A percentile compares a stretch with the other conserved stretches of the same genome.
Conservation (phyloP, 1,140 invertebrate species). For the Telenomus remus region DNA sequence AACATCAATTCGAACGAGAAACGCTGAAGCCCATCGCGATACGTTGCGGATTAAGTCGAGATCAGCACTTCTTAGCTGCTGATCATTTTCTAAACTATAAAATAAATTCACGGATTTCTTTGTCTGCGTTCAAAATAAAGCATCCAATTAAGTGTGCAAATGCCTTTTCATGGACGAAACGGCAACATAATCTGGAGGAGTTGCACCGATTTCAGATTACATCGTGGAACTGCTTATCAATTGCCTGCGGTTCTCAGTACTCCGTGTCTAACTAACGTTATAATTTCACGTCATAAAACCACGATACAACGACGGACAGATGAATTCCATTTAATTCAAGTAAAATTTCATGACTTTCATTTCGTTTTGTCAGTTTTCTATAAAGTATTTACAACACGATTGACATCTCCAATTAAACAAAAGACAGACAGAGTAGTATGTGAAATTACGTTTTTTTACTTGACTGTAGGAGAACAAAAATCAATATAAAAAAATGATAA, state of each 20-base stretch:
- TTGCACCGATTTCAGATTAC: slow-evolving; percentile 21
- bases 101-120: not conserved
- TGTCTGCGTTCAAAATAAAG: not conserved
- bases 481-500: too few species aligned
- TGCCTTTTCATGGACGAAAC: slow-evolving; percentile 16
- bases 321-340: too few species aligned
- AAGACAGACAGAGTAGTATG: too few species aligned
- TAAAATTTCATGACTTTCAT: too few species aligned
- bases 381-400: too few species aligned
- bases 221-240: slow-evolving; percentile 37
- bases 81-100: too few species aligned
- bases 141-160: slow-evolving; percentile 26
- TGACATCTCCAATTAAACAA: too few species aligned
- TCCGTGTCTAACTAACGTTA: slow-evolving; percentile 22
- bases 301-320: slow-evolving; percentile 1
- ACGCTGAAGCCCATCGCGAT: slow-evolving; percentile 21
- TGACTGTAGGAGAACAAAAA: too few species aligned
- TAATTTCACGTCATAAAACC: slow-evolving; percentile 39
- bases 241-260: slow-evolving; percentile 25
- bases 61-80: too few species aligned
- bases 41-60: slow-evolving; percentile 24
- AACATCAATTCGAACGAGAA: slow-evolving; percentile 27
- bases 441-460: too few species aligned
- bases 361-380: too few species aligned
- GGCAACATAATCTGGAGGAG: slow-evolving; percentile 27